Conservation (phyloP, 2,888 invertebrate genomes). For the Phengaris alcon region DNA sequence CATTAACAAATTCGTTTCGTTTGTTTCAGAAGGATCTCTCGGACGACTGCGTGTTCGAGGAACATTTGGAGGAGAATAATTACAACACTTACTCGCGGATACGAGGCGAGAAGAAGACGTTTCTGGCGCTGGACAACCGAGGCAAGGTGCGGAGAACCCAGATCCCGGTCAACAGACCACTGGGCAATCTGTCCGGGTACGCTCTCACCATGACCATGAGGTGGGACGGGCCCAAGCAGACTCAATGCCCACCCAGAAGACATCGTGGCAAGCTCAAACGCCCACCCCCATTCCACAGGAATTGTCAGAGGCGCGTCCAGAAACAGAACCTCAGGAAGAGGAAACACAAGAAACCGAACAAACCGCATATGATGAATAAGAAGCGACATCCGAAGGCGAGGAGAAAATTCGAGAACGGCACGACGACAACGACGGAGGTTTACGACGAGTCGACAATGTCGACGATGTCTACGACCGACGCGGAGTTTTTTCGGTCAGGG, state of each 20-base stretch:
- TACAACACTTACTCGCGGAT: slow-evolving; percentile 92
- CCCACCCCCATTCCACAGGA: slow-evolving; percentile 65
- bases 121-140: slow-evolving; percentile 86
- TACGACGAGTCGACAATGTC: slow-evolving; percentile 77
- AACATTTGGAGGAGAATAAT: slow-evolving; percentile 90
- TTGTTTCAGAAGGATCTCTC: slow-evolving; percentile 91
- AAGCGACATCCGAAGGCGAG: slow-evolving; percentile 77
- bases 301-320: slow-evolving; percentile 73
- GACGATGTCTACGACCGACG: slow-evolving; percentile 73
- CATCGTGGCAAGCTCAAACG: slow-evolving; percentile 70
- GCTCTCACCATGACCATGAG: slow-evolving; percentile 80
- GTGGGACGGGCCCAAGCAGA: slow-evolving; percentile 60
- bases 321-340: slow-evolving; percentile 68
- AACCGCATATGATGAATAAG: slow-evolving; percentile 65
- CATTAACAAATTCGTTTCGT: slow-evolving; percentile 44
- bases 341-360: slow-evolving; percentile 73
- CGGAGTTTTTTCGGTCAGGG: slow-evolving; percentile 79
- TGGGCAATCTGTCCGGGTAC: slow-evolving; percentile 87
- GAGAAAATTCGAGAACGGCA: slow-evolving; percentile 71
- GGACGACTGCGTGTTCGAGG: slow-evolving; percentile 92
- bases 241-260: slow-evolving; percentile 63
- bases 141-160: slow-evolving; percentile 87
- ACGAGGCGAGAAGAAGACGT: slow-evolving; percentile 82
- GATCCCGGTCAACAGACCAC: slow-evolving; percentile 82
- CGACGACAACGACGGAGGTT: slow-evolving; percentile 71